phyloP scores from a whole-genome alignment of 2,113 vertebrate species.

The Probosciger aterrimus region DNA sequence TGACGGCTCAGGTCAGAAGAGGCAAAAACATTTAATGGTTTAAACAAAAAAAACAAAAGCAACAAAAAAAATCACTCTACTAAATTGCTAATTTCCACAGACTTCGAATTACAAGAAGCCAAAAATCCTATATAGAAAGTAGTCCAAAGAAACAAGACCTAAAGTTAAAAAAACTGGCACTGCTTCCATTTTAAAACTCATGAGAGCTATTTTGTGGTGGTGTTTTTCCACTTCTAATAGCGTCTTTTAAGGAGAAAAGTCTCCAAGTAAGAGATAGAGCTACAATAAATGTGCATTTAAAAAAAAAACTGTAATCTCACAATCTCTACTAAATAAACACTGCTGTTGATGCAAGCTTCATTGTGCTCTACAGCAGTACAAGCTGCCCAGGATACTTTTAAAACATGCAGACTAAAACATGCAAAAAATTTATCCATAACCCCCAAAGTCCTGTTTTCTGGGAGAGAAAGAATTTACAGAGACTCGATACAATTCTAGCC shows the following conservation, averaged over 20 bases:
- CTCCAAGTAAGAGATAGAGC: background rate
- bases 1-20: background rate
- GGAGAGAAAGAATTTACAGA: slow-evolving; percentile 29
- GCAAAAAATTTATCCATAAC: slow-evolving; percentile 22
- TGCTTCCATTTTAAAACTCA: background rate
- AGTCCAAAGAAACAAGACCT: background rate
- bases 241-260: background rate
- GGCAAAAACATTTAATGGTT: background rate
- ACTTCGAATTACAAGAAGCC: background rate
- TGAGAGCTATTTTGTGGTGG: background rate
- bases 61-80: background rate
- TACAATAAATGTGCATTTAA: background rate
- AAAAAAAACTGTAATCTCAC: slow-evolving; percentile 15
- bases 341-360: background rate
- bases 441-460: slow-evolving; percentile 18
- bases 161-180: background rate
- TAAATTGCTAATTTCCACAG: background rate
- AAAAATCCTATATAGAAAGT: background rate
- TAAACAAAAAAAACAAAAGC: background rate
- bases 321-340: slow-evolving; percentile 24
- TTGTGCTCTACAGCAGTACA: background rate
- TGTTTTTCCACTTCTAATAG: slow-evolving; percentile 24
- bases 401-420: slow-evolving; percentile 21
- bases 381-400: background rate
- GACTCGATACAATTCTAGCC: background rate